These are phyloP conservation scores for Phalacrocorax carbo DNA, from an alignment of 2,113 vertebrate species.

Conservation along the genomic window DNA sequence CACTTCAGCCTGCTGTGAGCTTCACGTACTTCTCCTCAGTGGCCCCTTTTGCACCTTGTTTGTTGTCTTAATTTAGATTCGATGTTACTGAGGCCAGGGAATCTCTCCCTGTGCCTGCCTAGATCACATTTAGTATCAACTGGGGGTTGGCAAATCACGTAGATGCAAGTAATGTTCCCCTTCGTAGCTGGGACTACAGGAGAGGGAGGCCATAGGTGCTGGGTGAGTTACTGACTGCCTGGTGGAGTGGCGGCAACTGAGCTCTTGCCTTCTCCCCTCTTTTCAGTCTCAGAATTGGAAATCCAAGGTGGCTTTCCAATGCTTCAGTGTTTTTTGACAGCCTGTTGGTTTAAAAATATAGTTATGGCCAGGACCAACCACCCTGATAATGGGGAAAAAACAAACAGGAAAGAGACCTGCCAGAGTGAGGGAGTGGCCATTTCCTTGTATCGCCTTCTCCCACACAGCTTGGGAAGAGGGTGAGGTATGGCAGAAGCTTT, in stretches of 20 bases:
- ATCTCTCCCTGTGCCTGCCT: not conserved
- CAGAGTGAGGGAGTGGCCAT: not conserved
- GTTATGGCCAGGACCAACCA: not conserved
- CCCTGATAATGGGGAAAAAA: not conserved
- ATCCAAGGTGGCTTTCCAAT: not conserved
- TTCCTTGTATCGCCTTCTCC: accelerated
- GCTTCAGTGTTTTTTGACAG: not conserved
- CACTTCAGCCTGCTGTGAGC: not conserved
- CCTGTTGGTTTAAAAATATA: not conserved
- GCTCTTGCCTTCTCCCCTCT: not conserved
- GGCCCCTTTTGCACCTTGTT: not conserved
- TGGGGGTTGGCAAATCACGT: not conserved
- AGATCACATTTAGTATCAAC: not conserved
- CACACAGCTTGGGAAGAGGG: accelerated
- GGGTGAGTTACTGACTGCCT: accelerated
- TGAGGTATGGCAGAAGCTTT: not conserved
- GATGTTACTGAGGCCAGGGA: accelerated
- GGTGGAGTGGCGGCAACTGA: not conserved
- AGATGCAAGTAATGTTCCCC: not conserved
- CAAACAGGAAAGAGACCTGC: not conserved
- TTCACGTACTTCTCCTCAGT: not conserved
- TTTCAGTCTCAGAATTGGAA: not conserved
- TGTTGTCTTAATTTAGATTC: not conserved
- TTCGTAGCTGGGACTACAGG: accelerated
- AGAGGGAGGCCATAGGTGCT: too few species aligned